phyloP scores from a whole-genome alignment of 1,140 invertebrate genomes.

The Brachionus asplanchnoidis region DNA sequence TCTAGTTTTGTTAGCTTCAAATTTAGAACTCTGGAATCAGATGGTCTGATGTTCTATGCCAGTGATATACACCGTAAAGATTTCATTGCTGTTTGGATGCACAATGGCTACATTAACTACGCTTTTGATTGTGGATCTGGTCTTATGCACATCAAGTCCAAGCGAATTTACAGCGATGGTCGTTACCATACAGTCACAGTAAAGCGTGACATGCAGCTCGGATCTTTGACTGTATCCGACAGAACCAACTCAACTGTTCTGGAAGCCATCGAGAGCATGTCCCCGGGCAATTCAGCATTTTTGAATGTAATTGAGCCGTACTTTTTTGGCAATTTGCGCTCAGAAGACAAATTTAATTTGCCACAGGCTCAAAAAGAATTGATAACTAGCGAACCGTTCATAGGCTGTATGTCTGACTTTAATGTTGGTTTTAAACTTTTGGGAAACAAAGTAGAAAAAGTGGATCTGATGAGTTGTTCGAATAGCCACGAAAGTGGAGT shows the following conservation, averaged over 20 bases:
- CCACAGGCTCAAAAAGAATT: background rate
- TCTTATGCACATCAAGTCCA: conserved; percentile 5
- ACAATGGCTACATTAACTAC: conserved; percentile 69
- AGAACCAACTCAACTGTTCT: conserved; percentile 8
- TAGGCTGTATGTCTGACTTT: conserved; percentile 40
- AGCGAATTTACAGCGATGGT: conserved; percentile 23
- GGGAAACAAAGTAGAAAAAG: conserved; percentile 20
- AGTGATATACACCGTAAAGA: conserved; percentile 58
- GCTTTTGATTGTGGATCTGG: conserved; percentile 70
- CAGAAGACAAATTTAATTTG: background rate
- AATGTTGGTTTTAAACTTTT: conserved; percentile 22
- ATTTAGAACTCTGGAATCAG: conserved; percentile 19
- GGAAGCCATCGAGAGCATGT: background rate
- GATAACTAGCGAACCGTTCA: conserved; percentile 9
- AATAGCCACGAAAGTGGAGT: conserved; percentile 38
- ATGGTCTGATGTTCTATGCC: conserved; percentile 30
- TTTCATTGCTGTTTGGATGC: conserved; percentile 74
- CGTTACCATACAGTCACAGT: conserved; percentile 23
- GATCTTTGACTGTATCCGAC: conserved; percentile 4
- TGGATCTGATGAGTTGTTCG: conserved; percentile 38
- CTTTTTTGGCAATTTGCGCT: conserved; percentile 29
- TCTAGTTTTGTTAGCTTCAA: conserved; percentile 21
- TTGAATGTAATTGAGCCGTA: conserved; percentile 37
- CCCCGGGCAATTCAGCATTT: background rate
- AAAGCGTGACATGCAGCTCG: background rate